Conservation (phyloP, 2,888 invertebrate genomes). For the Teleiodes luculella region DNA sequence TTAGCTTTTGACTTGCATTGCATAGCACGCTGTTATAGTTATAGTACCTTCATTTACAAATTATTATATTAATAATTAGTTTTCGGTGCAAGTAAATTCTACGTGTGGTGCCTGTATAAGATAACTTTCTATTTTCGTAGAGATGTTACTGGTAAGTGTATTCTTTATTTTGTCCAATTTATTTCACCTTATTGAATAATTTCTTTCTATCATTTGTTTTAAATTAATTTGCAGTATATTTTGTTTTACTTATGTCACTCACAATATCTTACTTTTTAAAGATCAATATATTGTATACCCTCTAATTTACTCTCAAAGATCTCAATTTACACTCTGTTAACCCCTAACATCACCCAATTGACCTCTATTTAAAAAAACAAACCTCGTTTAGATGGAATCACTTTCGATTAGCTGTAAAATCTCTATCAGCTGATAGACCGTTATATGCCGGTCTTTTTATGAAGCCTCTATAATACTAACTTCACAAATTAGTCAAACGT, state of each 20-base stretch:
- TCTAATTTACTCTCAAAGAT: neutral
- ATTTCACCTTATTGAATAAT: too few species aligned
- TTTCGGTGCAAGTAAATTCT: too few species aligned
- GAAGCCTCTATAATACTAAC: conserved; percentile 53
- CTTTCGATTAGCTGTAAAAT: conserved; percentile 19
- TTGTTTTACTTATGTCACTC: too few species aligned
- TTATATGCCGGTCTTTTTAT: conserved; percentile 56
- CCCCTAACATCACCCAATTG: neutral
- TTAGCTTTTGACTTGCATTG: conserved; percentile 55
- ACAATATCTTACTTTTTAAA: too few species aligned
- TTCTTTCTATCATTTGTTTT: too few species aligned
- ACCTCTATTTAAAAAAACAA: neutral
- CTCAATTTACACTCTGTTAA: neutral
- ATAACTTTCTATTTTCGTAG: too few species aligned
- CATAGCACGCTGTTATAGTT: conserved; percentile 58
- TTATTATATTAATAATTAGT: too few species aligned
- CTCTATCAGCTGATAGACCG: conserved; percentile 55
- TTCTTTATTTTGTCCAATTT: too few species aligned
- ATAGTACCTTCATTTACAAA: conserved; percentile 18
- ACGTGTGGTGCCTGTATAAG: too few species aligned
- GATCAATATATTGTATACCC: neutral
- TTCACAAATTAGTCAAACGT: conserved; percentile 77
- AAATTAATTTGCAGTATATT: too few species aligned
- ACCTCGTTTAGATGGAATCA: conserved; percentile 17
- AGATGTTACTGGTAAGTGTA: too few species aligned